phyloP scores from a whole-genome alignment of 2,113 vertebrate genomes.

The Sylvia atricapilla region DNA sequence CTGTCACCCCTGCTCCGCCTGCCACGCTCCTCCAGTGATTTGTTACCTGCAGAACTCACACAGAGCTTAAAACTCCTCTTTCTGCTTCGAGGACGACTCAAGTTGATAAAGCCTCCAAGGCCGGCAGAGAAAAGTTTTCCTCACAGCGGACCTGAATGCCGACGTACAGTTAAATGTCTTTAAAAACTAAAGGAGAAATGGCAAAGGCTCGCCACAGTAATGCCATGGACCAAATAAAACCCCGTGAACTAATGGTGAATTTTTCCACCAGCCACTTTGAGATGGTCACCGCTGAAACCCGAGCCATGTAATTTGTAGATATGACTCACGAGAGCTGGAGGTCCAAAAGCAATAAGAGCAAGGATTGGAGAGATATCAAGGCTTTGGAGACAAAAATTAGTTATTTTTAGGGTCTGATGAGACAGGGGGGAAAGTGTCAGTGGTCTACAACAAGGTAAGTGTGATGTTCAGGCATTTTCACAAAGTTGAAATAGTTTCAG shows the following conservation, averaged over 20 bases:
- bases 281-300: slow-evolving; percentile 48
- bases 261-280: slow-evolving; percentile 21
- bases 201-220: neutral
- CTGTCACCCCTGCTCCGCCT: neutral
- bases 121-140: neutral
- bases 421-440: slow-evolving; percentile 5
- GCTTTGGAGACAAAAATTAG: neutral
- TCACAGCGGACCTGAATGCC: neutral
- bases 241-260: neutral
- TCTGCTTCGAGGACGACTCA: neutral
- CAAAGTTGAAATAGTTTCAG: neutral
- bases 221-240: slow-evolving; percentile 15
- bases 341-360: slow-evolving; percentile 43
- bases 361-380: slow-evolving; percentile 5
- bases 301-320: slow-evolving; percentile 48
- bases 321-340: slow-evolving; percentile 40
- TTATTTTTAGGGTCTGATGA: slow-evolving; percentile 15
- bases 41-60: neutral
- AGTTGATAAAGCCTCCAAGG: neutral
- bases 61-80: neutral
- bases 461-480: neutral
- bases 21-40: neutral
- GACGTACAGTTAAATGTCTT: neutral
- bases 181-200: neutral
- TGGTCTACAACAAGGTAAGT: neutral